Base-by-base conservation (phyloP, 1,140 invertebrate genomes). In the Platyura marginata region DNA sequence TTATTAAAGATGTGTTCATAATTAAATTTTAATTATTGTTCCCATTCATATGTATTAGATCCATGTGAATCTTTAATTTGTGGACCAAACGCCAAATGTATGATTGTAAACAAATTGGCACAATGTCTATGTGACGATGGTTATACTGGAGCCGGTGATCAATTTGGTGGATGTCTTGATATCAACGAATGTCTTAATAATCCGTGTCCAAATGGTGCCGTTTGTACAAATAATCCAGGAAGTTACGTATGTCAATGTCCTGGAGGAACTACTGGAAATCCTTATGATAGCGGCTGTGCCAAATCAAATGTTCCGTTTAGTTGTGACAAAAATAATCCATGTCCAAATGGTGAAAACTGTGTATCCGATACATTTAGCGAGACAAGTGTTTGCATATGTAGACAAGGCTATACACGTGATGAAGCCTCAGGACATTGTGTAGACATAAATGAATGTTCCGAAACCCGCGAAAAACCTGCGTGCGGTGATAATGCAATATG, bases 401-500 rank as follows among this genome's bases (percentile, higher is more conserved):
- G 79, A 18, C 74, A 83, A 58, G 87, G 88, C 16, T 91, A 82
- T 53, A 71, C 72, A 1, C 65, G 86, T 18, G 83, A 84, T 54
- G 55, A 67, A 10, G 70, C 72, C 46, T 76, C 69, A 21, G 80
- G 76, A 3, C 70, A 77, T 51, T 90, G 85, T 64, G 69, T 79
- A 54, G 90, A 95, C 62, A 70, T 89, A 16, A 81, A 95, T 55
- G 90, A 95, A 63, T 94, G 90, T 51, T 70, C 75, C 1, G 75
- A 79, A 51, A 65, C 72, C 0, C 61, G 71, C 29, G 76, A 76
- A 9, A 81, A 79, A 47, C 71, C 76, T 1, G 74, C 79, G 3
- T 93, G 88, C 61, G 88, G 87, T 1, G 55, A 81, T 4, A 86
- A 89, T 59, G 85, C 87, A 2, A 73, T 90, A 35, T 93, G 89